phyloP scores from a whole-genome alignment of 2,113 vertebrate genomes.

The Lagenorhynchus albirostris region DNA sequence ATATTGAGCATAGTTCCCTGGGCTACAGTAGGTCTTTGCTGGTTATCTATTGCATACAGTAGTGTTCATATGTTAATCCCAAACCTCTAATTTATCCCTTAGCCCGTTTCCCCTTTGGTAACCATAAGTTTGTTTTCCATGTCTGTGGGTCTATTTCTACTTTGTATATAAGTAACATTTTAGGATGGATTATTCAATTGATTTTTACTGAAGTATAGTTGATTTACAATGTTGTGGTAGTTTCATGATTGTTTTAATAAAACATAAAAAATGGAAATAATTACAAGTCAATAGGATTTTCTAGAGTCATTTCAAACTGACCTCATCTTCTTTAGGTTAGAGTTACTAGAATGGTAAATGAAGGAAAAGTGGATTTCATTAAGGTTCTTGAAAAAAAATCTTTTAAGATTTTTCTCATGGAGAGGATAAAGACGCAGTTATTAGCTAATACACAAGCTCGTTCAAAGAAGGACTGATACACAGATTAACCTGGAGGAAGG shows the following conservation, averaged over 20 bases:
- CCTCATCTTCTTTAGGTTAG: not conserved
- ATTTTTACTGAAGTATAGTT: no score
- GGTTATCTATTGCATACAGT: no score
- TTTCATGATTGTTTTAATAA: not conserved
- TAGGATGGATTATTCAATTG: not conserved
- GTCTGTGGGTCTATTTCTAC: no score
- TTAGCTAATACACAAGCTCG: not conserved
- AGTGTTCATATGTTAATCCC: no score
- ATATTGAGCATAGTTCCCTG: not conserved
- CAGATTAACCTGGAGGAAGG: not conserved
- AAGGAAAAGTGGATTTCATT: not conserved
- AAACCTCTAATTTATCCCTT: no score
- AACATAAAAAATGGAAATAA: not conserved
- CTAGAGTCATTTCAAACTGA: not conserved
- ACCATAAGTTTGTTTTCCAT: no score
- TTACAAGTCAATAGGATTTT: not conserved
- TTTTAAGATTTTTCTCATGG: not conserved
- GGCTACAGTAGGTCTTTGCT: no score
- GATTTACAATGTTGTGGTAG: no score
- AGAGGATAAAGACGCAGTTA: not conserved
- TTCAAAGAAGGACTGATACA: not conserved
- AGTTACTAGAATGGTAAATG: not conserved
- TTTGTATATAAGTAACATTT: not conserved
- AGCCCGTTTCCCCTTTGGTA: no score
- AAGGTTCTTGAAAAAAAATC: not conserved